Base-by-base conservation (phyloP, 2,113 vertebrate species). In the Taurulus bubalis region DNA sequence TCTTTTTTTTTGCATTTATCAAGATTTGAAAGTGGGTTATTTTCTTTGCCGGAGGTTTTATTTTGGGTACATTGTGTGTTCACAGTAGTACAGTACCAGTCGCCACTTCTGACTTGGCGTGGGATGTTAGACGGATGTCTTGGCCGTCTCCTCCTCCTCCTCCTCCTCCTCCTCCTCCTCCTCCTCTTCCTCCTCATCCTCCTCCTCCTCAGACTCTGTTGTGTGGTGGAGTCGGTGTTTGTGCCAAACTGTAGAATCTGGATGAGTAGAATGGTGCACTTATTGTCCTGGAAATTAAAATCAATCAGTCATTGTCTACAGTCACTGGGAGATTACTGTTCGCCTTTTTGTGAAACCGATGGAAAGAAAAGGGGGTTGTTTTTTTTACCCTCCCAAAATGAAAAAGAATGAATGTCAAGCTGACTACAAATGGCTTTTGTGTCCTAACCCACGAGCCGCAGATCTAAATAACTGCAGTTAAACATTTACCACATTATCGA, bases 81-180 rank as follows among this genome's bases (percentile, higher is more conserved):
- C n/a, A 28, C 28, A 47, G 26, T 42, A 45, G 63, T 22, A 55
- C 56, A 55, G 80, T 49, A 71, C 66, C 72, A 82, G 60, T 60
- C 26, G 1, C 36, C 69, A 78, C 16, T 11, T 67, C 56, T 65
- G 40, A 45, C 62, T 26, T 74, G 74, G 32, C 24, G 30, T 81
- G 51, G 77, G 74, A 74, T 75, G 72, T 70, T 68, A 11, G 24
- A 38, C 59, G 24, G 81, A 42, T 60, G 59, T 60, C 65, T 51
- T 1, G n/a, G 30, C 30, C 30, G 56, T 75, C 45, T n/a, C 14
- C 63, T 80, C 77, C 73, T 79, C 75, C 63, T 36, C 18, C 47
- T 11, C 22, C 51, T 53, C 51, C 51, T 49, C 47, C 18, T 51
- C 47, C 18, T 51, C 38, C 67, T 42, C 55, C 24, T 56, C 47